Base-by-base conservation (phyloP, 30 jellyfish, hydroid and myxozoan species). In the Cassiopea xamachana region DNA sequence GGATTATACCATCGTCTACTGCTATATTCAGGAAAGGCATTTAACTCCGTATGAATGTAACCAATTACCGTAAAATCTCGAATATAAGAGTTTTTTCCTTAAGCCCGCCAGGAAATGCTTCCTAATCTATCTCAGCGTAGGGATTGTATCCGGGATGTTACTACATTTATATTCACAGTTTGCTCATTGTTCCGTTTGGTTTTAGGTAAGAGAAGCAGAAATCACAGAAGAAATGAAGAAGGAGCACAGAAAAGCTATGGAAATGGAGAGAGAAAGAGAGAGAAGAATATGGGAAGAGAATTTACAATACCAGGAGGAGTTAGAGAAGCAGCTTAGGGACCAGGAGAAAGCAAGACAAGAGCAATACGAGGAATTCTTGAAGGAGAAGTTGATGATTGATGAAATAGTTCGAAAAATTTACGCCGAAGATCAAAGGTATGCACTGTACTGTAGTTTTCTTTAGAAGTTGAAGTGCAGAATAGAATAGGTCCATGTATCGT, bases 351-450 rank as follows among this genome's bases (percentile, higher is more conserved):
- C 79, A 17, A 95, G 91, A 80, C 99, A 87, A 49, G 85, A 87
- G 77, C 99, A 95, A 73, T 95, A 91, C 69, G 99, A 95, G 82
- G 99, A 95, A 81, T 95, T 95, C 92, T 75, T 95, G 88, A 95
- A 90, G 58, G 99, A 95, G 71, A 95, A 95, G 74, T 81, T 91
- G 59, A 95, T 95, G 99, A 95, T 95, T 60, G 99, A 95, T 88
- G 99, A 95, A 67, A 95, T 95, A 15, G 99, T 95, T 7, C 81
- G 97, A 75, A 95, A 91, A 80, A 95, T 95, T 17, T 95, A 95
- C 59, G 99, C 96, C 9, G 99, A 95, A 82, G 99, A 95, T 80
- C 98, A 95, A 82, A 87, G 94, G 99, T 95, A 86, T 81, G 91
- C 47, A 1, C 45, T 12, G 12, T 7, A 27, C 39, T 27, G 39